Evolutionary conservation across 2,797 vertebrate species (phyloP).

Genomic region (Gadopsis marmoratus): DNA sequence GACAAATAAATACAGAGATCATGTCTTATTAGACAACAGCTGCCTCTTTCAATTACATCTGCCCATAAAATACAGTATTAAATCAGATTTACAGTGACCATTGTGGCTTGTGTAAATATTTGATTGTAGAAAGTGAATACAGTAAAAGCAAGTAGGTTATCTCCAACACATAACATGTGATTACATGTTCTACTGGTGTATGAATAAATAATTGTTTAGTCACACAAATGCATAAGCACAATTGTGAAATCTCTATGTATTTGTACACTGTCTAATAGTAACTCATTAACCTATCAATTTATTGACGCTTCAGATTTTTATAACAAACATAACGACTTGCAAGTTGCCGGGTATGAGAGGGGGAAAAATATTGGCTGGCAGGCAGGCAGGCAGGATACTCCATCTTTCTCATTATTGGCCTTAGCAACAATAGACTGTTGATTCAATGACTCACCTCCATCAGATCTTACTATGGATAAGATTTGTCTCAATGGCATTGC

Average conservation of each 20-base stretch:
- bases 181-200: conserved; percentile 15
- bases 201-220: conserved; percentile 9
- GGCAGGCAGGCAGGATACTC: conserved; percentile 53
- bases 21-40: conserved; percentile 26
- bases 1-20: conserved; percentile 49
- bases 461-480: conserved; percentile 51
- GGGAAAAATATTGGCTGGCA: conserved; percentile 49
- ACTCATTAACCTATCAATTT: background rate
- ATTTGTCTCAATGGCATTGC: conserved; percentile 51
- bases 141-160: conserved; percentile 32
- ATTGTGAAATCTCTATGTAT: background rate
- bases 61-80: background rate
- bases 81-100: background rate
- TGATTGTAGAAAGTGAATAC: conserved; percentile 33
- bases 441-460: conserved; percentile 71
- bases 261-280: background rate
- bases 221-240: background rate
- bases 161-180: conserved; percentile 27
- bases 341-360: conserved; percentile 20
- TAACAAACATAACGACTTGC: conserved; percentile 9
- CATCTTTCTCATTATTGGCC: conserved; percentile 65
- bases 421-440: conserved; percentile 76
- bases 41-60: conserved; percentile 27
- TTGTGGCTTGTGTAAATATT: conserved; percentile 45
- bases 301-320: background rate